Percentiles rank a stretch among this genome's conserved stretches.
Conservation (phyloP, 2,113 vertebrate species). For the Micronisus gabar region DNA sequence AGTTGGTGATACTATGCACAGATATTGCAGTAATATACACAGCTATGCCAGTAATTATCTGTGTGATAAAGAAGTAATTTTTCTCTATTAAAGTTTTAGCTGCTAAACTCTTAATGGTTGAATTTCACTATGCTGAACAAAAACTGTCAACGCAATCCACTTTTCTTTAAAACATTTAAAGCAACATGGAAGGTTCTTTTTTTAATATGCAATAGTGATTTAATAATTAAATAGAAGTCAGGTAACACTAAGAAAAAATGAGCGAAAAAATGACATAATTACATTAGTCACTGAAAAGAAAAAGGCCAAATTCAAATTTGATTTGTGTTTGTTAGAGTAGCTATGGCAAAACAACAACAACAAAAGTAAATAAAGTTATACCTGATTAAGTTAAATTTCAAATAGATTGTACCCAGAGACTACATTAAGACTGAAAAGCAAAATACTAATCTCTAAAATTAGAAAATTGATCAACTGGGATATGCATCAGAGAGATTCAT, state of each 20-base stretch:
- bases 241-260: neutral
- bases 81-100: neutral
- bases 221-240: too few species aligned
- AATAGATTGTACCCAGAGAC: constrained; percentile 31
- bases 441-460: constrained; percentile 62
- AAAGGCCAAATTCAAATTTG: constrained; percentile 21
- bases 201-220: too few species aligned
- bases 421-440: constrained; percentile 54
- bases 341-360: neutral
- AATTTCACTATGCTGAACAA: neutral
- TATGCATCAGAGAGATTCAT: constrained; percentile 70
- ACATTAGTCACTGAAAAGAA: neutral
- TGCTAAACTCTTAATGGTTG: neutral
- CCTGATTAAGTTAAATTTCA: constrained; percentile 25
- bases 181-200: too few species aligned
- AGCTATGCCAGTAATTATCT: neutral
- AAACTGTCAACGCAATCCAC: too few species aligned
- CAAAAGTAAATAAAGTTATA: neutral
- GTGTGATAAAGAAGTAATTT: neutral
- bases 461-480: constrained; percentile 72
- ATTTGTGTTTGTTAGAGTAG: constrained; percentile 16
- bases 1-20: neutral
- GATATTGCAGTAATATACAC: neutral
- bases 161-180: too few species aligned
- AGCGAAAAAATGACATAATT: neutral